These are phyloP conservation scores for Hemibagrus guttatus DNA, from an alignment of 2,797 vertebrate genomes.

Conservation along the genomic window DNA sequence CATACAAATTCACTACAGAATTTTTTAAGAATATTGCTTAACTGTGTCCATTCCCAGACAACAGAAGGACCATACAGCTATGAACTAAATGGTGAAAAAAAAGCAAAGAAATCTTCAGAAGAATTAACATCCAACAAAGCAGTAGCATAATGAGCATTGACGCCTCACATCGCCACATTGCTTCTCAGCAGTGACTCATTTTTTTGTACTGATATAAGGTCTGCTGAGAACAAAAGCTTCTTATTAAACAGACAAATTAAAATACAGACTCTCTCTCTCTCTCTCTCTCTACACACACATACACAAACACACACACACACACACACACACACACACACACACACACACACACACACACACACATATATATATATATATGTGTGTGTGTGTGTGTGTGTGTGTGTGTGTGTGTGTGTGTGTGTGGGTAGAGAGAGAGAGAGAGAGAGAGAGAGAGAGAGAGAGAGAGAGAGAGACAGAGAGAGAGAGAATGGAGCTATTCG, in stretches of 20 bases:
- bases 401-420: no score
- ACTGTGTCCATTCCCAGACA: not conserved
- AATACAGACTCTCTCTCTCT: no score
- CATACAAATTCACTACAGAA: not conserved
- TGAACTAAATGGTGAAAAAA: not conserved
- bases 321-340: no score
- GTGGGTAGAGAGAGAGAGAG: no score
- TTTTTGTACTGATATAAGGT: slow-evolving; percentile 45
- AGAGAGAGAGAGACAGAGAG: not conserved
- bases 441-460: no score
- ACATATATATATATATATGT: no score
- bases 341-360: no score
- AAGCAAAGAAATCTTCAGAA: slow-evolving; percentile 1
- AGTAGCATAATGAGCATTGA: not conserved
- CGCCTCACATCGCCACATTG: not conserved
- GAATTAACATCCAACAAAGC: not conserved
- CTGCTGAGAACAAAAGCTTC: slow-evolving; percentile 57
- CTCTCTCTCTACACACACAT: no score
- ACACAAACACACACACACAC: no score
- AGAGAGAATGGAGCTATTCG: slow-evolving; percentile 51
- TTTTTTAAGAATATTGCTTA: not conserved
- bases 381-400: no score
- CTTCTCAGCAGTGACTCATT: slow-evolving; percentile 7
- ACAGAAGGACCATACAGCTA: not conserved
- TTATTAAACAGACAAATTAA: slow-evolving; percentile 64